Conservation (phyloP, 2,113 vertebrate species). For the Lophura nycthemera region DNA sequence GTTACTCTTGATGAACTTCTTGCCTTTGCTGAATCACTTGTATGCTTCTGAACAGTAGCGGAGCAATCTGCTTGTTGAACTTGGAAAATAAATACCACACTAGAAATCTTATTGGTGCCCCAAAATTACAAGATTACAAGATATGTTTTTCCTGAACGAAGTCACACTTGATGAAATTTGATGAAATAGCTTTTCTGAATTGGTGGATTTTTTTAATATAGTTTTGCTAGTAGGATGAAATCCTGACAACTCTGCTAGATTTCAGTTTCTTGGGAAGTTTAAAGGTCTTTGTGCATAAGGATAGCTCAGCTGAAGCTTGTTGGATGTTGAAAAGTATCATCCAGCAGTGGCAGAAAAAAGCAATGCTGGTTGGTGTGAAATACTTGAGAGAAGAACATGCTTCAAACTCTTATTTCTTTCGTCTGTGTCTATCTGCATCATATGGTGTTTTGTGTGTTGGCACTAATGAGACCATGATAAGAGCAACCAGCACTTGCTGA, state of each 20-base stretch:
- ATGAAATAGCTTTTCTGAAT: neutral
- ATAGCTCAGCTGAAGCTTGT: neutral
- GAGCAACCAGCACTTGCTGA: neutral
- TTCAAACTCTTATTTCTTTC: neutral
- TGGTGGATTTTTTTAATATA: neutral
- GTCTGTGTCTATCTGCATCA: neutral
- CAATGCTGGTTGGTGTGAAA: neutral
- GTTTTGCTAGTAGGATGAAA: neutral
- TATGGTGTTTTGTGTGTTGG: neutral
- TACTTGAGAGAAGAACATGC: neutral
- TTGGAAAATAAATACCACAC: neutral
- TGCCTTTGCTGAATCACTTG: neutral
- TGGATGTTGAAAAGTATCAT: rapidly evolving
- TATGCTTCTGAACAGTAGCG: neutral
- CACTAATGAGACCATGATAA: neutral
- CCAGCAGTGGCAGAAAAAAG: neutral
- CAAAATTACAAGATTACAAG: neutral
- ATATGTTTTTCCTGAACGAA: neutral
- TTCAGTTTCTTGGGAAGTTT: neutral
- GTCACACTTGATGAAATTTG: neutral
- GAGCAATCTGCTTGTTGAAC: neutral
- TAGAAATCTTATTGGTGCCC: neutral
- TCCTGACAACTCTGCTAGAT: neutral
- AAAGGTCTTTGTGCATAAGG: neutral
- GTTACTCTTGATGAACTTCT: neutral